phyloP scores from a whole-genome alignment of 2,797 vertebrate genomes.

The Brachyalestes nurse region DNA sequence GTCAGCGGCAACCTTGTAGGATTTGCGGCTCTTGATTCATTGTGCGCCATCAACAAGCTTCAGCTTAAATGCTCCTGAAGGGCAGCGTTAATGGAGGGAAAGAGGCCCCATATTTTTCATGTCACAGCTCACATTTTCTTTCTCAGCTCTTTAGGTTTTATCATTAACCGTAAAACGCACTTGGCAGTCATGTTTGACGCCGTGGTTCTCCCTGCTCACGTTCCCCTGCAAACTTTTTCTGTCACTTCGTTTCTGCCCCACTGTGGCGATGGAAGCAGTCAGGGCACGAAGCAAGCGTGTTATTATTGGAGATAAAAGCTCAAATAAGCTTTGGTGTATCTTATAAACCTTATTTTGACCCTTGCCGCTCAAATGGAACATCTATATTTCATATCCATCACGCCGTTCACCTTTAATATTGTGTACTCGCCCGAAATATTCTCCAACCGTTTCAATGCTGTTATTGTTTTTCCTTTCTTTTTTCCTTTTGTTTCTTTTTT shows the following conservation, averaged over 20 bases:
- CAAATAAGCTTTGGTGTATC: constrained; percentile 13
- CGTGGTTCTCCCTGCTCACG: not conserved
- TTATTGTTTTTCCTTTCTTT: constrained; percentile 6
- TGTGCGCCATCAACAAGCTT: constrained; percentile 42
- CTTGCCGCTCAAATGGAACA: not conserved
- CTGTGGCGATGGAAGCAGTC: not conserved
- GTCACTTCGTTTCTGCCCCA: not conserved
- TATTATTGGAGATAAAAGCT: constrained; percentile 21
- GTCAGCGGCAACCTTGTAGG: constrained; percentile 43
- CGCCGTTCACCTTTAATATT: constrained; percentile 6
- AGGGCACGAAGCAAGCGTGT: not conserved
- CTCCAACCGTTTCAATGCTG: constrained; percentile 1
- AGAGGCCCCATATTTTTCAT: constrained; percentile 38
- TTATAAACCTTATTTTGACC: constrained; percentile 23
- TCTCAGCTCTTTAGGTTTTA: constrained; percentile 50
- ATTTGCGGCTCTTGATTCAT: constrained; percentile 54
- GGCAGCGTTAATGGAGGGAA: constrained; percentile 35
- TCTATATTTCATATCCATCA: constrained; percentile 32
- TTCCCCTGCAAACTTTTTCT: not conserved
- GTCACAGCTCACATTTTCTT: constrained; percentile 28
- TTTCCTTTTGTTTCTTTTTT: not conserved
- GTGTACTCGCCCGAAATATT: constrained; percentile 25
- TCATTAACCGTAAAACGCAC: constrained; percentile 45
- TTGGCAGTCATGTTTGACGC: constrained; percentile 1
- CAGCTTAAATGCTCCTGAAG: constrained; percentile 54